These are phyloP conservation scores for Etheostoma nigrum DNA, from an alignment of 2,797 vertebrate genomes.

Conservation along the genomic window DNA sequence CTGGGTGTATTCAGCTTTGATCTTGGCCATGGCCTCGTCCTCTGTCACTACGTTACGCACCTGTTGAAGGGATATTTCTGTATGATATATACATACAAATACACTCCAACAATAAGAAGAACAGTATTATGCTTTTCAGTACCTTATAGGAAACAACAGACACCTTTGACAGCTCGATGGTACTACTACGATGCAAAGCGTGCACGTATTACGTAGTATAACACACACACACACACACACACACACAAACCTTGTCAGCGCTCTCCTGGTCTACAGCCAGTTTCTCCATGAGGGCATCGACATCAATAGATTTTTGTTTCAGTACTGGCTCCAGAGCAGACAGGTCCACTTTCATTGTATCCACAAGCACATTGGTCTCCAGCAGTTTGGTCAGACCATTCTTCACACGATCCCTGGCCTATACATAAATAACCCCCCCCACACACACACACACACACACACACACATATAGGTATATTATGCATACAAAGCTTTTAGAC, in stretches of 20 bases:
- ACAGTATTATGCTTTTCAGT: background rate
- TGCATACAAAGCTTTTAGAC: conserved; percentile 32
- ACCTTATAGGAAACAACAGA: background rate
- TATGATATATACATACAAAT: background rate
- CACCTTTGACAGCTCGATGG: background rate
- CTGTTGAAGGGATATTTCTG: conserved; percentile 60
- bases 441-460: background rate
- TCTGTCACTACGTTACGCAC: conserved; percentile 87
- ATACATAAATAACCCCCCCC: conserved; percentile 4
- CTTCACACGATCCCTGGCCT: conserved; percentile 90
- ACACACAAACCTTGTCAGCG: conserved; percentile 84
- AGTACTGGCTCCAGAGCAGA: conserved; percentile 89
- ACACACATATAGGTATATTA: background rate
- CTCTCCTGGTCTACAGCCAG: conserved; percentile 87
- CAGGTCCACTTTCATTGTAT: conserved; percentile 90
- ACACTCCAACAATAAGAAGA: background rate
- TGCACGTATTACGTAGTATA: background rate
- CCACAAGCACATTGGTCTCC: conserved; percentile 89
- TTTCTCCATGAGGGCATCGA: conserved; percentile 88
- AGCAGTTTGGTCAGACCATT: conserved; percentile 89
- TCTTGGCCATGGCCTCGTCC: conserved; percentile 87
- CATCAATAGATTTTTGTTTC: conserved; percentile 87
- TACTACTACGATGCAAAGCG: too few relatives aligned
- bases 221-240: too few relatives aligned
- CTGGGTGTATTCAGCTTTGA: conserved; percentile 90